These are phyloP conservation scores for Calliscelio sp. DNA, from an alignment of 2,888 invertebrate genomes.

Conservation along the genomic window DNA sequence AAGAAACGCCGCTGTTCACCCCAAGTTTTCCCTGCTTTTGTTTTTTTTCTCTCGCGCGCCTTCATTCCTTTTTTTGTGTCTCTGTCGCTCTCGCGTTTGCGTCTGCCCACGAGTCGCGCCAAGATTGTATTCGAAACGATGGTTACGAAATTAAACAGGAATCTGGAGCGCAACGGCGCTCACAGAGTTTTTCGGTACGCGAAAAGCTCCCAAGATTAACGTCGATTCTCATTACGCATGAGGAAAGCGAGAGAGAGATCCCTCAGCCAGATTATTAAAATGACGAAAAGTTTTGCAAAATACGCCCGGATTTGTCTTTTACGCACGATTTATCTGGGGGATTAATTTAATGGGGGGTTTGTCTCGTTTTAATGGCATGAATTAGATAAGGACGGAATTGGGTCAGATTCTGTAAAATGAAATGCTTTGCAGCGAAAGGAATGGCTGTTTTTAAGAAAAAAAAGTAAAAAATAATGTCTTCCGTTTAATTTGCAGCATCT, in stretches of 20 bases:
- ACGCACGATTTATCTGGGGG: constrained; percentile 6
- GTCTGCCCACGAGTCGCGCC: constrained; percentile 50
- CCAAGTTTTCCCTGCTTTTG: constrained; percentile 60
- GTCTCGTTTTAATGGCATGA: not conserved
- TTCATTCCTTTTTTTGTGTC: constrained; percentile 5
- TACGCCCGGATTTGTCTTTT: constrained; percentile 6
- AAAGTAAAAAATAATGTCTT: too few relatives aligned
- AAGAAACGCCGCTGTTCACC: constrained; percentile 63
- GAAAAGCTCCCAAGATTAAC: constrained; percentile 39
- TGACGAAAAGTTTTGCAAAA: constrained; percentile 15
- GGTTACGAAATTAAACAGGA: constrained; percentile 68
- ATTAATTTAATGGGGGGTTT: constrained; percentile 12
- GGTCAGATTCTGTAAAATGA: too few relatives aligned
- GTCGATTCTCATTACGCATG: constrained; percentile 30
- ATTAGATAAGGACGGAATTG: not conserved
- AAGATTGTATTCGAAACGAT: constrained; percentile 35
- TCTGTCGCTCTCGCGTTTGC: not conserved
- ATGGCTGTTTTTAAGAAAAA: too few relatives aligned
- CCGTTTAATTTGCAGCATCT: too few relatives aligned
- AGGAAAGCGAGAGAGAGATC: constrained; percentile 30
- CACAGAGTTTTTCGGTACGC: constrained; percentile 27
- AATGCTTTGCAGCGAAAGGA: too few relatives aligned
- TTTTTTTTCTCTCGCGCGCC: constrained; percentile 18
- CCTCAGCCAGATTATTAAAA: constrained; percentile 32
- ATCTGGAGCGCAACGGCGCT: constrained; percentile 59